These are phyloP conservation scores for Chrysolina americana DNA, from an alignment of 2,888 invertebrate genomes.

Conservation along the genomic window DNA sequence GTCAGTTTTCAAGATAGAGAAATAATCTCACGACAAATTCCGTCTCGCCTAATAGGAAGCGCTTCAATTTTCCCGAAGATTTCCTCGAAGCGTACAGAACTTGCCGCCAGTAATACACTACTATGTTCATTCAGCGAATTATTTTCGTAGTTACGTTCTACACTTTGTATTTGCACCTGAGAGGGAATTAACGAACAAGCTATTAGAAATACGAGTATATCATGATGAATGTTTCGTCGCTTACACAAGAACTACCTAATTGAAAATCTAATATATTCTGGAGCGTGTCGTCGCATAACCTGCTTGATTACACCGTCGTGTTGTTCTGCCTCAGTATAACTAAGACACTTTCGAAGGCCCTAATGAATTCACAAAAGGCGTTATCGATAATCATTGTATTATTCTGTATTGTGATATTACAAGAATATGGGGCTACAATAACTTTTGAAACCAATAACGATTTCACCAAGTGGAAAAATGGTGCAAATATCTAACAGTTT, in stretches of 20 bases:
- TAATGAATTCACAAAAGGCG: background rate
- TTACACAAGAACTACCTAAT: background rate
- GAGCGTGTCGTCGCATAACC: conserved; percentile 4
- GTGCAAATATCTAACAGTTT: too few relatives aligned
- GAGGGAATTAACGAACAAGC: conserved; percentile 4
- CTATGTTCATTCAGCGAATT: background rate
- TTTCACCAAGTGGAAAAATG: too few relatives aligned
- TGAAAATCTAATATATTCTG: conserved; percentile 7
- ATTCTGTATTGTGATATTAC: too few relatives aligned
- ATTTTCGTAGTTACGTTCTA: background rate
- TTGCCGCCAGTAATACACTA: background rate
- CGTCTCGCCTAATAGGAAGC: background rate
- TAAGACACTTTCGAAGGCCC: background rate
- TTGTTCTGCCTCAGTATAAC: background rate
- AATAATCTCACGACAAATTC: background rate
- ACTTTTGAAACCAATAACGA: too few relatives aligned
- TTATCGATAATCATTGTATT: background rate
- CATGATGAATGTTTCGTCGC: conserved; percentile 10
- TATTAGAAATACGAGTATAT: background rate
- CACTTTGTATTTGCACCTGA: background rate
- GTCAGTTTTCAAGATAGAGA: too few relatives aligned
- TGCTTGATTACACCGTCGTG: background rate
- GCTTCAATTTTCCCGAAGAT: background rate
- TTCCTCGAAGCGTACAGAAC: background rate
- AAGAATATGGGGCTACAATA: too few relatives aligned